phyloP scores from a whole-genome alignment of 2,113 vertebrate species.

The Seriola quinqueradiata region DNA sequence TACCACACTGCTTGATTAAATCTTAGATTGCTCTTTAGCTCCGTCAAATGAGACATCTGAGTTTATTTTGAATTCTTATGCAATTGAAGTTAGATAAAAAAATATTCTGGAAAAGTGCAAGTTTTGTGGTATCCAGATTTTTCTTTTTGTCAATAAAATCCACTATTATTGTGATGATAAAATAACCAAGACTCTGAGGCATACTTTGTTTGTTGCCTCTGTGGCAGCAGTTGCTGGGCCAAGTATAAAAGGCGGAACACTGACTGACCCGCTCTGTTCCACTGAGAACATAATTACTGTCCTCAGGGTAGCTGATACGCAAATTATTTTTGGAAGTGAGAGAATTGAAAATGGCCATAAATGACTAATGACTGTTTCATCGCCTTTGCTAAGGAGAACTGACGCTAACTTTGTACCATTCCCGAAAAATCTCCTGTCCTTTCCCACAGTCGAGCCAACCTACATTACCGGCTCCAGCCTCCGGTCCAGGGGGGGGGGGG shows the following conservation, averaged over 20 bases:
- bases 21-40: background rate
- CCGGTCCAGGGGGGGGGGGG: background rate
- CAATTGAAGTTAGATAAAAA: background rate
- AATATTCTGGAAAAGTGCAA: background rate
- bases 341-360: conserved; percentile 18
- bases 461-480: background rate
- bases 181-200: conserved; percentile 6
- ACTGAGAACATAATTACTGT: conserved; percentile 19
- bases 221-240: background rate
- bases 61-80: background rate
- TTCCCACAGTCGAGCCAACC: background rate
- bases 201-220: conserved; percentile 16
- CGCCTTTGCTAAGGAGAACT: background rate
- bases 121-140: background rate
- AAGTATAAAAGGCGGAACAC: background rate
- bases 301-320: background rate
- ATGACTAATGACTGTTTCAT: background rate
- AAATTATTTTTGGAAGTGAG: conserved; percentile 23
- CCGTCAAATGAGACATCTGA: background rate
- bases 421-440: background rate
- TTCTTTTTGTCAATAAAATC: background rate
- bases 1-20: conserved; percentile 14
- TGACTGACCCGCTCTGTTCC: background rate
- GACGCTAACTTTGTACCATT: background rate
- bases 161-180: background rate